Conservation (phyloP, 2,113 vertebrate species). For the Lagopus leucura region DNA sequence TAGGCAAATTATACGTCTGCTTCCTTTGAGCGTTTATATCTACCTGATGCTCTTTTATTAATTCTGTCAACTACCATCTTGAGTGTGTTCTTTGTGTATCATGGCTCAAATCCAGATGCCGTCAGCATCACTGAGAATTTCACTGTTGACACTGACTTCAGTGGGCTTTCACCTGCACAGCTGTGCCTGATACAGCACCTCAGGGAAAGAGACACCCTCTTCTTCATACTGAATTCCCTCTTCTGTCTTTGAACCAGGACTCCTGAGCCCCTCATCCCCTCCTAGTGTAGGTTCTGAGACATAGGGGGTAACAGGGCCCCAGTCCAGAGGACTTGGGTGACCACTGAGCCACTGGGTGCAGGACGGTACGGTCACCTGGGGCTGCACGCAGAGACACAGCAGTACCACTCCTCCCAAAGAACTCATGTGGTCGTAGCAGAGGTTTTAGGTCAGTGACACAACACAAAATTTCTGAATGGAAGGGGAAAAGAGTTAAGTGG, state of each 20-base stretch:
- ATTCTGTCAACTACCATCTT: slow-evolving; percentile 18
- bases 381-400: not conserved
- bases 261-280: not conserved
- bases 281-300: not conserved
- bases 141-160: not conserved
- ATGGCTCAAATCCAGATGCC: slow-evolving; percentile 41
- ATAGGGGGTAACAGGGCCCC: not conserved
- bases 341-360: not conserved
- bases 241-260: not conserved
- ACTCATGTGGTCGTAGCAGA: not conserved
- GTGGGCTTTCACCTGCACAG: slow-evolving; percentile 41
- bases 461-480: not conserved
- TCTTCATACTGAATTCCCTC: not conserved
- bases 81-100: not conserved
- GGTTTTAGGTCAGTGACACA: not conserved
- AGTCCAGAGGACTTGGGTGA: not conserved
- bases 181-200: slow-evolving; percentile 37
- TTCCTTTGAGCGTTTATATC: slow-evolving; percentile 10
- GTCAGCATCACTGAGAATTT: not conserved
- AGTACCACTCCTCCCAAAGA: not conserved
- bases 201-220: not conserved
- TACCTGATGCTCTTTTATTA: slow-evolving; percentile 38
- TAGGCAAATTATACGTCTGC: not conserved
- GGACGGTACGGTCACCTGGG: rapidly evolving
- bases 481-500: not conserved